Conservation (phyloP, 35 echinoderm and acorn worm species). For the Anneissia japonica region DNA sequence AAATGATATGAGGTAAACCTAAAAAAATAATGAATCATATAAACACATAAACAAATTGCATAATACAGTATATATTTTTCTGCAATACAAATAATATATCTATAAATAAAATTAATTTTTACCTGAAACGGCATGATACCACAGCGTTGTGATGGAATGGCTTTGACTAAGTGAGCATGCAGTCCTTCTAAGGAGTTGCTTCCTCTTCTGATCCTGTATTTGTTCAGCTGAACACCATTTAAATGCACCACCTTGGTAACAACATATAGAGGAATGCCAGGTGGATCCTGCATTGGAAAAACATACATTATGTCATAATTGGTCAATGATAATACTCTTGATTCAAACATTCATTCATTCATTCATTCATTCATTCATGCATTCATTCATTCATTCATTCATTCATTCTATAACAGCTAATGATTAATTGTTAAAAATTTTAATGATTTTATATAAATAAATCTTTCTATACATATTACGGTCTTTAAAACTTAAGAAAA, state of each 20-base stretch:
- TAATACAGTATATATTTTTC: too few species aligned
- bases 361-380: too few species aligned
- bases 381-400: too few species aligned
- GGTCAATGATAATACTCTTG: too few species aligned
- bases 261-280: slow-evolving; percentile 31
- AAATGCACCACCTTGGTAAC: slow-evolving; percentile 17
- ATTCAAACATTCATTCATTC: too few species aligned
- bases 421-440: too few species aligned
- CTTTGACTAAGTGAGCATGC: slow-evolving; percentile 19
- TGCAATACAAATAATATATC: background rate
- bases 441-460: too few species aligned
- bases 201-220: slow-evolving; percentile 40
- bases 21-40: background rate
- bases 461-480: too few species aligned
- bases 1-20: slow-evolving; percentile 67
- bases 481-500: too few species aligned
- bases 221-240: slow-evolving; percentile 41
- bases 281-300: slow-evolving; percentile 51
- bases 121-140: slow-evolving; percentile 55
- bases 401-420: too few species aligned
- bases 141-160: slow-evolving; percentile 42
- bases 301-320: too few species aligned
- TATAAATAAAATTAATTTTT: slow-evolving; percentile 2
- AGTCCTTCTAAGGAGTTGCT: slow-evolving; percentile 58
- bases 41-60: too few species aligned